A percentile compares a stretch with the other conserved stretches of the same genome.
Evolutionary conservation across 2,113 vertebrate species (phyloP).

Genomic region (Tonatia bakeri): DNA sequence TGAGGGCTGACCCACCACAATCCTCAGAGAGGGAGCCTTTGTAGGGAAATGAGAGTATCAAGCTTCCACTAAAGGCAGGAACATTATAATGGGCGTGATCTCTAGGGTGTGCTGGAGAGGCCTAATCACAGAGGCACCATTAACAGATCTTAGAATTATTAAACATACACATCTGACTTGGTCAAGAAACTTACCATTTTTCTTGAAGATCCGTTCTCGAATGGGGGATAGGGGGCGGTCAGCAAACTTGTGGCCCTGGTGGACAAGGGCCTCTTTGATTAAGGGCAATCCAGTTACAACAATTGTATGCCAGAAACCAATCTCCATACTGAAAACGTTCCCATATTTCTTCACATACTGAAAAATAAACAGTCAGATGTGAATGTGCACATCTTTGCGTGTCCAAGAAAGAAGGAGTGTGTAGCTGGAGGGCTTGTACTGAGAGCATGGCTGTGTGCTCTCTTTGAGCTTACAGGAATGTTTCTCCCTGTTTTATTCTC

Average conservation of each 20-base stretch:
- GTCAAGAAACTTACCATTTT: slow-evolving; percentile 75
- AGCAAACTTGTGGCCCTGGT: slow-evolving; percentile 82
- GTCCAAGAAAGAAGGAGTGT: neutral
- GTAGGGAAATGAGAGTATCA: neutral
- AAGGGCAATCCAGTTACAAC: slow-evolving; percentile 80
- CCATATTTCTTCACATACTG: slow-evolving; percentile 85
- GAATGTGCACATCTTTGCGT: neutral
- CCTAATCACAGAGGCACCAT: neutral
- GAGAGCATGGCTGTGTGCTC: accelerated
- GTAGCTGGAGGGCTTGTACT: neutral
- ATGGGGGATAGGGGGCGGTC: slow-evolving; percentile 78
- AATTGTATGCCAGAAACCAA: slow-evolving; percentile 74
- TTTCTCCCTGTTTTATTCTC: neutral
- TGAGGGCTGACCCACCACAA: neutral
- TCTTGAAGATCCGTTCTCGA: slow-evolving; percentile 72
- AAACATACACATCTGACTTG: neutral
- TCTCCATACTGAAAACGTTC: slow-evolving; percentile 75
- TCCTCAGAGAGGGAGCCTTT: neutral
- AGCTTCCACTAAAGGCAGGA: neutral
- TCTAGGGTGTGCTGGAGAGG: neutral
- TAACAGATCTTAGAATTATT: neutral
- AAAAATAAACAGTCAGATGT: slow-evolving; percentile 21
- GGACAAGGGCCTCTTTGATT: slow-evolving; percentile 86
- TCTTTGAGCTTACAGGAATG: neutral
- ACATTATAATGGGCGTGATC: neutral